Base-by-base conservation (phyloP, 1,140 invertebrate species). In the Aphidius gifuensis region DNA sequence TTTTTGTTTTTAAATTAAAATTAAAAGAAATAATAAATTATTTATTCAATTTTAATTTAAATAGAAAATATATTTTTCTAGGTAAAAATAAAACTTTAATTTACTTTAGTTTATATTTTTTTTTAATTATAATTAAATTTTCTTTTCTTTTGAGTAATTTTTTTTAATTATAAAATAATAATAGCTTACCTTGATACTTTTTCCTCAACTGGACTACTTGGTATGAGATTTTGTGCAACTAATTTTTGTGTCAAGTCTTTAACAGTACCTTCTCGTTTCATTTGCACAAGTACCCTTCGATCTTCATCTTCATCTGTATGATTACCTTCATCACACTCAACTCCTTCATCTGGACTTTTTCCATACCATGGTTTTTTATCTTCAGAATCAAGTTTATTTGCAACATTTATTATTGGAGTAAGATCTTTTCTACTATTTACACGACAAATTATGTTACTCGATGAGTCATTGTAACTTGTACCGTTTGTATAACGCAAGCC, bases 161-260 rank as follows among this genome's bases (percentile, higher is more conserved):
- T 16, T 16, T 16, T 16, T 16, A 16, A 16, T 16, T 32, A 32
- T 7, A 8, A 44, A 45, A 61, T 38, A 55, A 40, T 55, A 11
- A 21, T 16, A 4, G 61, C 71, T 75, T 78, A 81, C 79, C 79
- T 81, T 40, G 79, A 79, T 65, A 81, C 74, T 71, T 81, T 74
- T 76, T 85, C 78, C 70, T 85, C 82, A 48, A 80, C 80, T 45
- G 84, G 82, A 64, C 85, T 89, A 59, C 77, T 84, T 43, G 86
- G 81, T 71, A 88, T 79, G 54, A 84, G 79, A 73, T 83, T 85
- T 72, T 87, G 85, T 74, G 85, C 91, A 23, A 88, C 87, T 66
- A 94, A 78, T 79, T 92, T 92, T 74, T 93, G 91, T 42, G 91
- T 92, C 60, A 94, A 80, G 82, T 94, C 92, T 81, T 92, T 92